Base-by-base conservation (phyloP, 2,888 invertebrate species). In the Salpingus planirostris region DNA sequence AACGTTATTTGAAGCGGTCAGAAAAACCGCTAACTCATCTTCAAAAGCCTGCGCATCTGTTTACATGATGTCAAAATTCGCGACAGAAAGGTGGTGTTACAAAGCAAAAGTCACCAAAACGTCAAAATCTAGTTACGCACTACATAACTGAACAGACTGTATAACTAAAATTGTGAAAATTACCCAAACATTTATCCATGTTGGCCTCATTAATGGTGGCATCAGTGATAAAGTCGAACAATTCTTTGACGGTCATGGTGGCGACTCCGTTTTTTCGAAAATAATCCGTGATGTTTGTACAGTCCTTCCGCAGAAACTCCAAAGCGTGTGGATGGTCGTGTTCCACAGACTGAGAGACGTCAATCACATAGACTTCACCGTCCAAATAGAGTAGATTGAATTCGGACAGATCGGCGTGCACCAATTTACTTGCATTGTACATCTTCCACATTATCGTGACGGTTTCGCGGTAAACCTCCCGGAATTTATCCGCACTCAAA, bases 291-390 rank as follows among this genome's bases (percentile, higher is more conserved):
- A 97, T 80, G 62, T 97, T 98, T 12, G 81, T 84, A 57, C 95
- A 92, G 67, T 98, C 97, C 59, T 88, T 93, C 36, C 95, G 73
- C 26, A 98, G 70, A 62, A 98, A 98, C 41, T 93, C 89, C 44
- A 92, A 75, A 0, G 97, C 89, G 64, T 88, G 82, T 0, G 95
- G 95, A 72, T 98, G 96, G 62, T 97, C 95, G 61, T 95, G 95
- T 64, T 97, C 96, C 0, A 98, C 97, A 0, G 96, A 87, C 60
- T 98, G 98, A 1, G 96, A 96, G 0, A 98, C 97, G 67, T 98
- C 98, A 53, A 98, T 98, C 11, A 97, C 78, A 37, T 85, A 83
- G n/a, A 89, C 65, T 52, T 84, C 76, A 0, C 82, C 85, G 53
- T 88, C 74, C 52, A 87, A 79, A 54, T 82, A 87, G 44, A 97